Percentiles rank a stretch among this genome's conserved stretches.
Evolutionary conservation across 2,113 vertebrate genomes (phyloP).

Genomic region (Phyllostomus discolor): DNA sequence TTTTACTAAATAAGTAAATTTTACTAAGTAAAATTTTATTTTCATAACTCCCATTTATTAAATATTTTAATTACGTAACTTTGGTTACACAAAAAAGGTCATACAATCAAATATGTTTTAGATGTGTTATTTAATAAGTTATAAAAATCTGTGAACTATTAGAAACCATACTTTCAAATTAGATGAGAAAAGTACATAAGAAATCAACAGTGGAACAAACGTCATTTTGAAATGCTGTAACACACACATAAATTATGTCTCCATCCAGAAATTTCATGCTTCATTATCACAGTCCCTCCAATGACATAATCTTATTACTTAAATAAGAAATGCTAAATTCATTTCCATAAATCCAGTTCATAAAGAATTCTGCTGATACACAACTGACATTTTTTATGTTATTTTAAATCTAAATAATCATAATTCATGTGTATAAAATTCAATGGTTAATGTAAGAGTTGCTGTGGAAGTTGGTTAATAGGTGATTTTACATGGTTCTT

Average conservation of each 20-base stretch:
- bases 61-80: conserved; percentile 9
- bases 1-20: not conserved
- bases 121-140: not conserved
- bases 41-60: not conserved
- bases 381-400: not conserved
- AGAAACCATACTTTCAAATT: conserved; percentile 36
- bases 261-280: not conserved
- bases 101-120: not conserved
- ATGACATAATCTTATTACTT: not conserved
- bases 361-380: not conserved
- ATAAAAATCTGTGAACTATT: not conserved
- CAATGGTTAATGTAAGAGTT: not conserved
- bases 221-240: conserved; percentile 11
- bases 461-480: not conserved
- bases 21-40: not conserved
- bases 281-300: not conserved
- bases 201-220: not conserved
- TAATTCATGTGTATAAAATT: not conserved
- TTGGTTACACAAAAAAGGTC: not conserved
- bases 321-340: not conserved
- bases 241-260: not conserved
- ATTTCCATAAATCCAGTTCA: not conserved
- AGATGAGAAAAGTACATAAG: not conserved
- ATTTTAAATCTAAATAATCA: conserved; percentile 19
- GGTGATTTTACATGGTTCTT: not conserved